Evolutionary conservation across 1,140 invertebrate species (phyloP).

Genomic region (Tetragonula clypearis): DNA sequence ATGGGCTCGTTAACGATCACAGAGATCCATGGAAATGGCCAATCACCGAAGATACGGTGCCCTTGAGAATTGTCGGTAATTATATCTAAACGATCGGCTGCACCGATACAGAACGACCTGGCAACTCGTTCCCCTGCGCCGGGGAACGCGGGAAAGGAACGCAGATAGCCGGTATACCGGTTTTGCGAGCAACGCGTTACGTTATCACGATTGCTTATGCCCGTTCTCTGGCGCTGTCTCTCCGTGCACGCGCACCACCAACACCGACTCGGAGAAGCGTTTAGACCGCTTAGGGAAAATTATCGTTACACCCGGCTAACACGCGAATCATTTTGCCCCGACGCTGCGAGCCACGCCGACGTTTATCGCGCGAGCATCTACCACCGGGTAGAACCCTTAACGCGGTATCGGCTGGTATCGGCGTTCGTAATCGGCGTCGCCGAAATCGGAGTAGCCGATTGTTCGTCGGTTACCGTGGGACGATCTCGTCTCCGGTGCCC

Average conservation of each 20-base stretch:
- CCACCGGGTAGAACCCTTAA: constrained; percentile 1
- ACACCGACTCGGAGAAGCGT: constrained; percentile 9
- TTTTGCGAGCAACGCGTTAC: constrained; percentile 43
- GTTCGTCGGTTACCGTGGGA: neutral
- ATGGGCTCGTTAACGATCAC: constrained; percentile 61
- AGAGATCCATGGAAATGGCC: constrained; percentile 64
- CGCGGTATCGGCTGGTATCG: constrained; percentile 49
- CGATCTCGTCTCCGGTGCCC: neutral
- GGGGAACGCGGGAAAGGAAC: constrained; percentile 33
- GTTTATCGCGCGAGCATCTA: constrained; percentile 49
- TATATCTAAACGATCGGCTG: constrained; percentile 69
- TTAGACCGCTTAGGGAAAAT: constrained; percentile 54
- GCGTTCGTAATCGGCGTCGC: constrained; percentile 24
- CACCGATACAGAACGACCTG: constrained; percentile 47
- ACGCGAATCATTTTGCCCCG: constrained; percentile 32
- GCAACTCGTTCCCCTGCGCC: constrained; percentile 29
- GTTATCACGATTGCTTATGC: constrained; percentile 59
- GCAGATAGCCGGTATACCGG: constrained; percentile 49
- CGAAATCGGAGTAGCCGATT: constrained; percentile 32
- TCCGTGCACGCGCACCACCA: neutral
- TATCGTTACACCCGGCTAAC: constrained; percentile 55
- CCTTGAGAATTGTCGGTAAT: constrained; percentile 68
- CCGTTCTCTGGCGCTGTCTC: neutral
- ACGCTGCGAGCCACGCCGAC: constrained; percentile 35
- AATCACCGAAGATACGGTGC: constrained; percentile 61